Percentiles rank a stretch among this genome's conserved stretches.
Conservation (phyloP, 2,888 invertebrate species). For the Tortricodes alternella region DNA sequence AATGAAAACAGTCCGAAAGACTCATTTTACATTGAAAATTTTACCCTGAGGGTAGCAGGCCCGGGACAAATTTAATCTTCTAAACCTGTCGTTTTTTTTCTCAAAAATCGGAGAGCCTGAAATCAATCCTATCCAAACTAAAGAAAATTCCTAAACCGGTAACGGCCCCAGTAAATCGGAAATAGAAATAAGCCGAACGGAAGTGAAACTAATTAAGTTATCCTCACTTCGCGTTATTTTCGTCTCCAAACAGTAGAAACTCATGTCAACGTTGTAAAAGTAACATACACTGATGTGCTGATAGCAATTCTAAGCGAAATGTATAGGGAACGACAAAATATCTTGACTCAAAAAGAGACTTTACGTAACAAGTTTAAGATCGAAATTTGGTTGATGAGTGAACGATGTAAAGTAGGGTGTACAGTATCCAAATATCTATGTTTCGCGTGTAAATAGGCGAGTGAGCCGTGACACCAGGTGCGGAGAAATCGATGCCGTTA, state of each 20-base stretch:
- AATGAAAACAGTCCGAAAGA: too few species aligned
- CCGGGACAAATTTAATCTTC: too few species aligned
- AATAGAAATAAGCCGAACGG: constrained; percentile 79
- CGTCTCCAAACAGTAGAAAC: constrained; percentile 71
- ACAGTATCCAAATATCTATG: constrained; percentile 75
- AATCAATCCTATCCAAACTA: constrained; percentile 69
- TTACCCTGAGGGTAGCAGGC: too few species aligned
- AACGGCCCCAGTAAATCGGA: constrained; percentile 76
- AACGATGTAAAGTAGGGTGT: constrained; percentile 57
- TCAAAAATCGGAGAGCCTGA: constrained; percentile 57
- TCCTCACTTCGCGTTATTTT: constrained; percentile 77
- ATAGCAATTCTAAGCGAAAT: constrained; percentile 69
- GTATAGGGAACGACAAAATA: constrained; percentile 44
- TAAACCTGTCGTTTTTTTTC: too few species aligned
- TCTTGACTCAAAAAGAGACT: constrained; percentile 42
- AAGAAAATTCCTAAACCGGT: constrained; percentile 71
- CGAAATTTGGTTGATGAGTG: constrained; percentile 42
- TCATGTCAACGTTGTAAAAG: constrained; percentile 71
- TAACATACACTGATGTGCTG: constrained; percentile 69
- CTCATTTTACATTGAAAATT: too few species aligned
- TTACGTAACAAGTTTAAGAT: constrained; percentile 43
- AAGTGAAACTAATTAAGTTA: constrained; percentile 82
- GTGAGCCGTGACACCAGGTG: constrained; percentile 79
- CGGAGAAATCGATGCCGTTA: constrained; percentile 69
- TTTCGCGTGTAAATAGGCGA: constrained; percentile 78